These are phyloP conservation scores for Esox niger DNA, from an alignment of 2,113 vertebrate genomes.

Conservation along the genomic window DNA sequence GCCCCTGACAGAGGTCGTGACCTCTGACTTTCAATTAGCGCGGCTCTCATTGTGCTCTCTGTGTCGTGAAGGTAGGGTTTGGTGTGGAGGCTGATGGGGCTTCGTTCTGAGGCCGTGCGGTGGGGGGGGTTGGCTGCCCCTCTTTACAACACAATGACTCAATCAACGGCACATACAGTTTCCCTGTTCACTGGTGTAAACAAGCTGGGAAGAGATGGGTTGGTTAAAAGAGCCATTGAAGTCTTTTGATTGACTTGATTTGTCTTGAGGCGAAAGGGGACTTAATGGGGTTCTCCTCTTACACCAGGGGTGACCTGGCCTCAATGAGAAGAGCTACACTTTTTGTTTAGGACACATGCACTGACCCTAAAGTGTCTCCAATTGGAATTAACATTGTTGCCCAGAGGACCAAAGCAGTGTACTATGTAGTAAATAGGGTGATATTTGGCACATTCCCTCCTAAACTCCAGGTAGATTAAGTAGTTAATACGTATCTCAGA, in stretches of 20 bases:
- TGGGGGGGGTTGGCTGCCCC: not conserved
- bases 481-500: not conserved
- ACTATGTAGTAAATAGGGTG: no score
- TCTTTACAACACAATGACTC: not conserved
- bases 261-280: conserved; percentile 53
- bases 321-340: not conserved
- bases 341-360: not conserved
- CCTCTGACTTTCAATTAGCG: conserved; percentile 58
- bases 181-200: conserved; percentile 46
- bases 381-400: no score
- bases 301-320: conserved; percentile 15
- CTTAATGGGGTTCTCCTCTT: conserved; percentile 24
- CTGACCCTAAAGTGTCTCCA: no score
- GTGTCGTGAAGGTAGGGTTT: conserved; percentile 31
- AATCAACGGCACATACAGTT: conserved; percentile 27
- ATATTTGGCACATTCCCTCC: not conserved
- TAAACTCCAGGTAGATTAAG: not conserved
- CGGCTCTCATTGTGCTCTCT: conserved; percentile 32
- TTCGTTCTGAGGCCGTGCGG: no score
- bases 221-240: conserved; percentile 52
- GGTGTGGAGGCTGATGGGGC: conserved; percentile 4
- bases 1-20: conserved; percentile 36
- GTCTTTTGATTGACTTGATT: conserved; percentile 58
- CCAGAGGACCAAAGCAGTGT: not conserved
- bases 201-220: conserved; percentile 49